Percentiles rank a stretch among this genome's conserved stretches.
Conservation (phyloP, 2,113 vertebrate species). For the Mustela lutreola region DNA sequence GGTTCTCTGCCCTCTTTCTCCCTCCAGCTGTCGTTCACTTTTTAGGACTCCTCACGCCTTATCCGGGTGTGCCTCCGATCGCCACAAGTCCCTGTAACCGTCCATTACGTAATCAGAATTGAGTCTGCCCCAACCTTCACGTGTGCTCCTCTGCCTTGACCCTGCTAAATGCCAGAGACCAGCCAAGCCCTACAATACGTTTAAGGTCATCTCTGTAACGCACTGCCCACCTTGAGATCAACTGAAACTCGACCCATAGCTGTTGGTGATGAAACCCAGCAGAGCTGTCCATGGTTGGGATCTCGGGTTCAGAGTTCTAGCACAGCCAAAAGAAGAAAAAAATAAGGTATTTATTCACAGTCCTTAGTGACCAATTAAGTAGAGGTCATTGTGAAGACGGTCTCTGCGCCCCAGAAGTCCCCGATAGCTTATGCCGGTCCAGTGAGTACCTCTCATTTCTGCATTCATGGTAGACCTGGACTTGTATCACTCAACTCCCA, state of each 20-base stretch:
- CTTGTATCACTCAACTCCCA: neutral
- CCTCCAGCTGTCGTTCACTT: fast-evolving
- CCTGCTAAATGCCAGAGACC: neutral
- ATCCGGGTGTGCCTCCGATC: fast-evolving
- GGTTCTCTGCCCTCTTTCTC: fast-evolving
- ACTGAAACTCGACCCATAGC: no score
- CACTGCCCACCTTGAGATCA: neutral
- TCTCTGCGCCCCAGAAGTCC: fast-evolving
- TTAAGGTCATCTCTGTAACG: fast-evolving
- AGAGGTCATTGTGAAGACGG: fast-evolving
- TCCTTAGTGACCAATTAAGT: neutral
- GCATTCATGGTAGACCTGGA: no score
- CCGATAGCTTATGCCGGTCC: fast-evolving
- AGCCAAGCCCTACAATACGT: fast-evolving
- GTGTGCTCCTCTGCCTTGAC: fast-evolving
- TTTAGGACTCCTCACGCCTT: fast-evolving
- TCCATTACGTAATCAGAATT: fast-evolving
- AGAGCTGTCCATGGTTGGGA: neutral
- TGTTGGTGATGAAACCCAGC: neutral
- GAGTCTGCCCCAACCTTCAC: neutral
- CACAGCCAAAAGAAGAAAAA: neutral
- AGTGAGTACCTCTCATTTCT: fast-evolving
- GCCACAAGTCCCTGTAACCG: fast-evolving
- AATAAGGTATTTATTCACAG: neutral
- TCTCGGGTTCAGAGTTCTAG: neutral